phyloP scores from a whole-genome alignment of 2,113 vertebrate genomes.

The Phodopus roborovskii region DNA sequence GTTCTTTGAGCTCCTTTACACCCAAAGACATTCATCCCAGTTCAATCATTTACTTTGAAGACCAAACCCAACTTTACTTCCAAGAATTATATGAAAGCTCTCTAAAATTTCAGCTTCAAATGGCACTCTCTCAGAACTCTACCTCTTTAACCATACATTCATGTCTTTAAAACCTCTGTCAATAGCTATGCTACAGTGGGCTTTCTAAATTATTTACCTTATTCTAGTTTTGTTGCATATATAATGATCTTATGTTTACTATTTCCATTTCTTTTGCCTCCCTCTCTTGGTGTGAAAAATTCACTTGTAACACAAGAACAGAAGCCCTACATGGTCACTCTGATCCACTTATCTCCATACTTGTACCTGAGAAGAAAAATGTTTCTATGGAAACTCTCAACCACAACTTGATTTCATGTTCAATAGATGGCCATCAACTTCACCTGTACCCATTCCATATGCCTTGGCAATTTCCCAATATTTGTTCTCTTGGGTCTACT shows the following conservation, averaged over 20 bases:
- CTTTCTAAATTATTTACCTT: not conserved
- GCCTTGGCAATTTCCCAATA: not conserved
- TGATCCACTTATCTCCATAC: not conserved
- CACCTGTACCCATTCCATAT: not conserved
- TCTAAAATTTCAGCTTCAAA: not conserved
- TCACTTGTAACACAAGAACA: not conserved
- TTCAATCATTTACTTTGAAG: not conserved
- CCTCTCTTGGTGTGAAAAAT: not conserved
- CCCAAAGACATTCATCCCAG: not conserved
- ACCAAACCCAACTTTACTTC: not conserved
- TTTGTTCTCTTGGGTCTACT: not conserved
- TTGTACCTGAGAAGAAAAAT: not conserved
- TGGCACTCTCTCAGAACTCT: not conserved
- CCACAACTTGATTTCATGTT: not conserved
- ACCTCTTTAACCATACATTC: not conserved
- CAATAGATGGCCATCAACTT: not conserved
- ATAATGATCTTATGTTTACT: slow-evolving; percentile 9
- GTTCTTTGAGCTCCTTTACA: not conserved
- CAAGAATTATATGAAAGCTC: not conserved
- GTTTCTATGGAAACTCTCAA: not conserved
- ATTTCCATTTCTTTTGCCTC: not conserved
- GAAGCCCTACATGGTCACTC: not conserved
- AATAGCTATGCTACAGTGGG: not conserved
- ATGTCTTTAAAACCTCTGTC: not conserved
- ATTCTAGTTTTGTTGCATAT: not conserved